Evolutionary conservation across 1,140 invertebrate species (phyloP).

Genomic region (Polypedilum vanderplanki): DNA sequence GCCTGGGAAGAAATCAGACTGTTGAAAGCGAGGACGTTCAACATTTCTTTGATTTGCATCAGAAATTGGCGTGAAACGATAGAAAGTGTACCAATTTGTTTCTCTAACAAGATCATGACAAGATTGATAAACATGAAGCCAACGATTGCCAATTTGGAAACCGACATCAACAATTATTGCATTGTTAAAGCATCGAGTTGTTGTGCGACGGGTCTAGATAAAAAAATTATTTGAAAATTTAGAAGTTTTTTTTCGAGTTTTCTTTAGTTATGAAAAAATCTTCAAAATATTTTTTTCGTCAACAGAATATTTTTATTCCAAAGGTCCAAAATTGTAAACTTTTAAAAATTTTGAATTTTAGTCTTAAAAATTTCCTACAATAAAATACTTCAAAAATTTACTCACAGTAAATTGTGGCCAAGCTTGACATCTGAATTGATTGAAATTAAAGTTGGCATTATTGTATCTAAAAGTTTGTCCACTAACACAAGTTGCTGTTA

Average conservation of each 20-base stretch:
- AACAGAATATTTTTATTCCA: no score
- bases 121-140: slow-evolving; percentile 38
- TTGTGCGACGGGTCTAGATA: slow-evolving; percentile 37
- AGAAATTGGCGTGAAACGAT: slow-evolving; percentile 35
- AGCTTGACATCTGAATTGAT: slow-evolving; percentile 39
- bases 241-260: no score
- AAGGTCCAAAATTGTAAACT: no score
- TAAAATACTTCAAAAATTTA: no score
- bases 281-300: no score
- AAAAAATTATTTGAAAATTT: no score
- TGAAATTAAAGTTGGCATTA: slow-evolving; percentile 37
- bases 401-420: slow-evolving; percentile 37
- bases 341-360: no score
- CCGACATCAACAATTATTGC: slow-evolving; percentile 39
- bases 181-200: slow-evolving; percentile 39
- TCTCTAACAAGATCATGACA: slow-evolving; percentile 37
- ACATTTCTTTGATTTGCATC: slow-evolving; percentile 32
- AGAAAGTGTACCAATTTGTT: slow-evolving; percentile 37
- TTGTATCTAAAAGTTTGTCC: slow-evolving; percentile 38
- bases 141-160: slow-evolving; percentile 37
- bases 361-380: no score
- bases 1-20: neutral
- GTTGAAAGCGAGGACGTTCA: slow-evolving; percentile 36
- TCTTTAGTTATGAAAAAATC: no score
- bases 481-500: slow-evolving; percentile 37